Evolutionary conservation across 1,140 invertebrate species (phyloP), one percentile per base, ranked within the genome.

Genomic region (Rhyzopertha dominica): DNA sequence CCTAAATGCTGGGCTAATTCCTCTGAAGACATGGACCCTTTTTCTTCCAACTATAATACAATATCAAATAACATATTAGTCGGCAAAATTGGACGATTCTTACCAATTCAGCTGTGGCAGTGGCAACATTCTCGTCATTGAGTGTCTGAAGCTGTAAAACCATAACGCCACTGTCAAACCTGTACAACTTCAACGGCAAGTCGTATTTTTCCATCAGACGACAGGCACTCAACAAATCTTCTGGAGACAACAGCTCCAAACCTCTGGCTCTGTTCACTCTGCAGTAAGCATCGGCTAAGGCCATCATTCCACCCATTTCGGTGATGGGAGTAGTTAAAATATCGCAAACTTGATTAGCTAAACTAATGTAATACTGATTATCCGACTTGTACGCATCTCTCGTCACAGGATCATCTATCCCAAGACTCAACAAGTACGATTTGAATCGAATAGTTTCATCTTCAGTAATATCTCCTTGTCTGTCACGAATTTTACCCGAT

Each of bases 371-470:
- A 67, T 95, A 99, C 49, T 86, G 81, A 49, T 84, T 84, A 48
- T 90, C 89, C 54, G 80, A 87, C 55, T 86, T 87, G 66, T 86
- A 95, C 24, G 85, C 80, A 62, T 91, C 84, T 64, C 90, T 80
- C 0, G 95, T 98, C 0, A 98, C 95, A 13, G 95, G 95, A 76
- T 98, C 93, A 61, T 94, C 90, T 50, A 99, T 95, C 58, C 95
- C 95, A 53, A 99, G 77, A 68, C 92, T 96, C 66, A 99, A 78
- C 25, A 99, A 71, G 63, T 98, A 95, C 0, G 93, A 89, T 67
- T 98, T 96, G 60, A 99, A 98, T 53, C 83, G 80, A 10, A 97
- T 78, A 5, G 95, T 98, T 74, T 99, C 96, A 75, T 98, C 95
- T 66, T 97, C 92, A 8, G 91, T 95, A 49, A 97, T 92, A 61